Percentiles rank a stretch among this genome's conserved stretches.
Conservation (phyloP, 2,888 invertebrate species). For the Creontiades dilutus region DNA sequence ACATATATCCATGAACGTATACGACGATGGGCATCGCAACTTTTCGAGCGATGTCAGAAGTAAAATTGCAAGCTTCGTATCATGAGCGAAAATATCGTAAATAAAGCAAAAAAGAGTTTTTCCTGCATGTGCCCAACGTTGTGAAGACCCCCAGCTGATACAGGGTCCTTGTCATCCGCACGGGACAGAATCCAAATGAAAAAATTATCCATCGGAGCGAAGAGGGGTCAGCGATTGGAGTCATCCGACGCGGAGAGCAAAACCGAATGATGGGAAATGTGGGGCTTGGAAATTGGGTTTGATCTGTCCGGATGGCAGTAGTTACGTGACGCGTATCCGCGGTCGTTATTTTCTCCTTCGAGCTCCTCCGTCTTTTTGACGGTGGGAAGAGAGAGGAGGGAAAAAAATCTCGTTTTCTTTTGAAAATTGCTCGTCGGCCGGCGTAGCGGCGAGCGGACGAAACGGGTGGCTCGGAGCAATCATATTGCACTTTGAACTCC, state of each 20-base stretch:
- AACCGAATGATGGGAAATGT: conserved; percentile 18
- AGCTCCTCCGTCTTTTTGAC: background rate
- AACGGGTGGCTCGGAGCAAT: background rate
- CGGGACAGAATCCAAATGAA: conserved; percentile 69
- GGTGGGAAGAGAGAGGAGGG: background rate
- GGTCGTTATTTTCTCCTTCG: background rate
- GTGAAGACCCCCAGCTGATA: background rate
- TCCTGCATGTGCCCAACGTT: background rate
- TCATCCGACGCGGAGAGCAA: background rate
- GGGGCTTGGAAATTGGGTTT: conserved; percentile 13
- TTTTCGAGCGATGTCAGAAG: too few species aligned
- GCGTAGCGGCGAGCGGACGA: too few species aligned
- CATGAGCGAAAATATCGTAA: background rate
- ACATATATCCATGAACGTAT: too few species aligned
- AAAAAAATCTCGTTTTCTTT: background rate
- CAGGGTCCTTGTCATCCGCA: conserved; percentile 58
- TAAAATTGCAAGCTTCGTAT: too few species aligned
- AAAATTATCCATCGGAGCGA: conserved; percentile 67
- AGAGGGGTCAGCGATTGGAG: conserved; percentile 59
- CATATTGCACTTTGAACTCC: background rate
- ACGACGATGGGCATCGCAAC: too few species aligned
- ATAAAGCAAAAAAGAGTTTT: background rate
- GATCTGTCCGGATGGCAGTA: conserved; percentile 21
- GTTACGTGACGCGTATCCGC: conserved; percentile 1
- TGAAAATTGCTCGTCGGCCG: background rate